Evolutionary conservation across 2,888 invertebrate species (phyloP), one percentile per base, ranked within the genome.

Genomic region (Linnaemya vulpina): DNA sequence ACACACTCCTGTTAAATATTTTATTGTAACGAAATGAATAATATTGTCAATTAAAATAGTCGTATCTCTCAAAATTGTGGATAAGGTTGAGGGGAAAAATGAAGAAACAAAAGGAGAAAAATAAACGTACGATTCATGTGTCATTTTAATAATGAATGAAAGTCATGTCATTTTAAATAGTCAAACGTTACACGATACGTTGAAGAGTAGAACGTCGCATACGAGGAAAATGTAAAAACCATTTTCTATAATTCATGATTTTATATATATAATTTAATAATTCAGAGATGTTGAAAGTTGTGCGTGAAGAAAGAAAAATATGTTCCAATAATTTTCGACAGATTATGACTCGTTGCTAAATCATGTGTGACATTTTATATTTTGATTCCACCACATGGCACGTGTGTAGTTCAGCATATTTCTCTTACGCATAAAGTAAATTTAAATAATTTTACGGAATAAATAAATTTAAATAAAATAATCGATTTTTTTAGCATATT

Each of bases 1-100:
- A 80, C 71, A 68, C 46, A 55, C 49, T 68, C n/a, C 35, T 80
- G 49, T 74, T 73, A 67, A 74, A 67, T 53, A 80, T 30, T 75
- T 75, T 75, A 81, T 62, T 40, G 51, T 53, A 51, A 53, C 68
- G 53, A 46, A 68, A 82, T 55, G 11, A 15, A 55, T 46, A 68
- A 55, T 46, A 68, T 68, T 22, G 15, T 43, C 25, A 35, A 63
- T 74, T 46, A 58, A 73, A 62, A 43, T 67, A n/a, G n/a, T n/a
- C n/a, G n/a, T n/a, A 17, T 40, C n/a, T 38, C 10, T 10, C n/a
- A 1, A 70, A 49, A 13, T 20, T 13, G 8, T 17, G n/a, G 7
- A 13, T n/a, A 17, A 22, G 7, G 25, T 2, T 0, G 35, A 35
- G 15, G 25, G 10, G 35, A 30, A 43, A 62, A 22, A n/a, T n/a